Conservation (phyloP, 1,140 invertebrate species). For the Drosophila punjabiensis region DNA sequence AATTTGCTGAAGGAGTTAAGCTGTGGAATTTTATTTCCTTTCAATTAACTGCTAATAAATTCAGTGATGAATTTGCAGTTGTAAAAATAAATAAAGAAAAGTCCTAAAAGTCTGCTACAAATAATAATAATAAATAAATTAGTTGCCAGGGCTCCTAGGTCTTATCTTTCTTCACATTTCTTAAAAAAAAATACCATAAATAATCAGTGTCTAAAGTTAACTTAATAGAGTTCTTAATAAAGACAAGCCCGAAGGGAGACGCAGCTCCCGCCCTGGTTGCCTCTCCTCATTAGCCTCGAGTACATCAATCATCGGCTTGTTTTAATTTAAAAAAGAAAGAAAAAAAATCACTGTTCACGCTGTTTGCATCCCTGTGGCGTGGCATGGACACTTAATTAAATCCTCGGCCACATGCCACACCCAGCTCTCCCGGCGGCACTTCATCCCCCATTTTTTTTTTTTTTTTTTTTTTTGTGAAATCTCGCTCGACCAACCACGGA, state of each 20-base stretch:
- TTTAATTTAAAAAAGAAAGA: constrained; percentile 67
- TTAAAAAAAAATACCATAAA: too few relatives aligned
- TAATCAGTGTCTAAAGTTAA: background rate
- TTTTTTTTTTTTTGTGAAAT: constrained; percentile 1
- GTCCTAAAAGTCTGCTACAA: constrained; percentile 17
- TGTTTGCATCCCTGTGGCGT: constrained; percentile 48
- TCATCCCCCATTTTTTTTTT: constrained; percentile 15
- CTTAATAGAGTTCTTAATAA: background rate
- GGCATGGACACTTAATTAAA: constrained; percentile 74
- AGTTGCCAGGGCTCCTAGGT: background rate
- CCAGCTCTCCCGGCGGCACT: constrained; percentile 4
- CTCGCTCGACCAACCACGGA: constrained; percentile 37
- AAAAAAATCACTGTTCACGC: constrained; percentile 63
- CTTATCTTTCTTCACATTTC: background rate
- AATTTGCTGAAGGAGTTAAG: constrained; percentile 17
- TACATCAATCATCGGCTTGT: constrained; percentile 80
- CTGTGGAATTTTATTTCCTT: background rate
- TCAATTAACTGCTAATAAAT: background rate
- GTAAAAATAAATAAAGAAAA: background rate
- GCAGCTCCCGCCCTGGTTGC: constrained; percentile 5
- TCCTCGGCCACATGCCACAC: constrained; percentile 41
- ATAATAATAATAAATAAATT: too few relatives aligned
- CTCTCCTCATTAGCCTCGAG: constrained; percentile 75
- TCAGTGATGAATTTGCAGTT: background rate
- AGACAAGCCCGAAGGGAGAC: background rate